A percentile compares a stretch with the other conserved stretches of the same genome.
phyloP scores from a whole-genome alignment of 2,888 invertebrate genomes.

The Anaspis maculata region DNA sequence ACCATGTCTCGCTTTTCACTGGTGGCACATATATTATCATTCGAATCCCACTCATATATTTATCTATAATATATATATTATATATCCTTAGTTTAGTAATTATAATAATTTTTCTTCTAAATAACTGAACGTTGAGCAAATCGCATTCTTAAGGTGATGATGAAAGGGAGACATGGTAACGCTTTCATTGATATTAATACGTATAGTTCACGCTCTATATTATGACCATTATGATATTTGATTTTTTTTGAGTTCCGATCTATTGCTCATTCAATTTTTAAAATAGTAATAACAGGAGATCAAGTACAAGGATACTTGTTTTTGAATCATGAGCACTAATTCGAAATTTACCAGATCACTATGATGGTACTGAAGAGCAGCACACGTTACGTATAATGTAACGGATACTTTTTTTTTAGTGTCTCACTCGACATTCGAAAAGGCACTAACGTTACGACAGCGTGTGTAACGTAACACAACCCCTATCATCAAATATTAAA shows the following conservation, averaged over 20 bases:
- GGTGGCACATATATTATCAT: conserved; percentile 21
- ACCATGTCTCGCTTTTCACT: conserved; percentile 16
- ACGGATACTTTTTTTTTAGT: conserved; percentile 24
- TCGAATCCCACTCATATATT: not conserved
- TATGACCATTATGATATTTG: conserved; percentile 42
- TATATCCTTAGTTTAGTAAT: no score
- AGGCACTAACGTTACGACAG: conserved; percentile 43
- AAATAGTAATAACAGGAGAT: no score
- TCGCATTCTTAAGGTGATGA: no score
- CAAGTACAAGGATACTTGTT: conserved; percentile 9
- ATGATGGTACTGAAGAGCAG: conserved; percentile 21
- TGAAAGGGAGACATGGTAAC: no score
- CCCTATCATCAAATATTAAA: conserved; percentile 42
- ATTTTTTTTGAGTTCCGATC: conserved; percentile 40
- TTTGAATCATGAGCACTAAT: conserved; percentile 23
- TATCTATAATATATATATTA: conserved; percentile 1
- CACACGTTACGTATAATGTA: conserved; percentile 8
- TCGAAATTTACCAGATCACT: conserved; percentile 31
- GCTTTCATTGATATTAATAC: no score
- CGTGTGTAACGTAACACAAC: conserved; percentile 38
- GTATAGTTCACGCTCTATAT: conserved; percentile 31
- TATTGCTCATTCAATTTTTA: conserved; percentile 37
- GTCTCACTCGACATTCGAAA: conserved; percentile 44
- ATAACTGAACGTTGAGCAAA: no score
- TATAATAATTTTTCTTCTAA: no score